Conservation (phyloP, 2,113 vertebrate genomes). For the Phyllostomus hastatus region DNA sequence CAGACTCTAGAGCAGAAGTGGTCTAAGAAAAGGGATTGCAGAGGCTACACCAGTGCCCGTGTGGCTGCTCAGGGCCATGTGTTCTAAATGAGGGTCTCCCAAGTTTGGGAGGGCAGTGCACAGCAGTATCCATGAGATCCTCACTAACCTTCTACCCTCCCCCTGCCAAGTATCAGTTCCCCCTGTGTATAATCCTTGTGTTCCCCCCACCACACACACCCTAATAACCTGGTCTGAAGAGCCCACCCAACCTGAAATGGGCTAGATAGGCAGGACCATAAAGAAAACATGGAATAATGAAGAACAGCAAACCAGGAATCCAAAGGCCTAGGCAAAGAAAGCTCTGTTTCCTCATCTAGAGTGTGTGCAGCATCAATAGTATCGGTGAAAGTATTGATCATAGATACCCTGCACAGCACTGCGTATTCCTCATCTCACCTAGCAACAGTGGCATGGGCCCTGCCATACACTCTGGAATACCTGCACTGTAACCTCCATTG, state of each 20-base stretch:
- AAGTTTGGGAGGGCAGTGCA: background rate
- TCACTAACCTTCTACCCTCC: background rate
- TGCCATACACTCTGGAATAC: background rate
- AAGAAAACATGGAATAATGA: background rate
- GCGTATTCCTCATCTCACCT: background rate
- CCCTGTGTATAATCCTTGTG: background rate
- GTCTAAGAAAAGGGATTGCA: background rate
- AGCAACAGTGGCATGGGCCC: fast-evolving
- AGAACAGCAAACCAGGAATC: background rate
- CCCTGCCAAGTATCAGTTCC: background rate
- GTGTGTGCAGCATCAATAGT: too few relatives aligned
- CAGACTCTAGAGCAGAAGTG: background rate
- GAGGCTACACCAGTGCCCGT: fast-evolving
- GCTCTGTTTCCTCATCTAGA: background rate
- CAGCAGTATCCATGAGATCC: background rate
- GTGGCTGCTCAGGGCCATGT: background rate
- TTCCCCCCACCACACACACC: background rate
- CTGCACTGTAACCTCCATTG: background rate
- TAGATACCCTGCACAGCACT: background rate
- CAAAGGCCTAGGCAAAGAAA: background rate
- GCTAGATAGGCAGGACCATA: background rate
- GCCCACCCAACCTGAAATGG: background rate
- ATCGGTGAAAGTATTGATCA: fast-evolving
- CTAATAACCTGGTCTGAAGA: background rate
- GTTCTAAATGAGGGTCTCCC: background rate